Conservation (phyloP, 2,113 vertebrate species). For the Leptodactylus fuscus region DNA sequence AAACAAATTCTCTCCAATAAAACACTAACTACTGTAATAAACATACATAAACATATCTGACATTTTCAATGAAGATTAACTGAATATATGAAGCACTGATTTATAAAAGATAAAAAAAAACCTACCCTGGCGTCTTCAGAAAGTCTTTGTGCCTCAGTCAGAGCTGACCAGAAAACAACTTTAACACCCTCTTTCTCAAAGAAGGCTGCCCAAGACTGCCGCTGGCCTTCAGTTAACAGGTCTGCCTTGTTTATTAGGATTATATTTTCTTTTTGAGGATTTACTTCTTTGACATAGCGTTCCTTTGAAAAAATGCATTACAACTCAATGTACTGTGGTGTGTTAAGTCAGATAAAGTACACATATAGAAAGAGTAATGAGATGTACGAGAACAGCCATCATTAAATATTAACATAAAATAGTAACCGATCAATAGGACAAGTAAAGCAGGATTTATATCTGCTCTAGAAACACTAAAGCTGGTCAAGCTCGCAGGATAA, state of each 20-base stretch:
- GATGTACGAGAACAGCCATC: too few species aligned
- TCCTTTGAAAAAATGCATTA: constrained; percentile 76
- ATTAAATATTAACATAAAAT: too few species aligned
- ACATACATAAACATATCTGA: too few species aligned
- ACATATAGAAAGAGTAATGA: background rate
- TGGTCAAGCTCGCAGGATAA: too few species aligned
- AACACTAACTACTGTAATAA: too few species aligned
- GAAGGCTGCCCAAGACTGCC: constrained; percentile 82
- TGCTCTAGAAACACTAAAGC: too few species aligned
- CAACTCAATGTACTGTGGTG: background rate
- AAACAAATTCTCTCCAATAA: too few species aligned
- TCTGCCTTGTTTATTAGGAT: constrained; percentile 95
- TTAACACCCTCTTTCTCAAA: constrained; percentile 86
- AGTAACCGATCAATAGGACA: too few species aligned
- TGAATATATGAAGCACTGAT: background rate
- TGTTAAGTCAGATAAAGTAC: background rate
- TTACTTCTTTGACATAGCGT: constrained; percentile 86
- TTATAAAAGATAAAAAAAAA: background rate
- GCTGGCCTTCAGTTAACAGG: constrained; percentile 85
- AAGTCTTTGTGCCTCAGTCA: constrained; percentile 80
- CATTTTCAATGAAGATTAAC: background rate
- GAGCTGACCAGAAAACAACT: constrained; percentile 95
- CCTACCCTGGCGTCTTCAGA: constrained; percentile 80
- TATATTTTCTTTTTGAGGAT: constrained; percentile 87
- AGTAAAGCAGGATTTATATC: too few species aligned